Evolutionary conservation across 2,888 invertebrate genomes (phyloP), one percentile per base, ranked within the genome.

Genomic region (Apamea crenata): DNA sequence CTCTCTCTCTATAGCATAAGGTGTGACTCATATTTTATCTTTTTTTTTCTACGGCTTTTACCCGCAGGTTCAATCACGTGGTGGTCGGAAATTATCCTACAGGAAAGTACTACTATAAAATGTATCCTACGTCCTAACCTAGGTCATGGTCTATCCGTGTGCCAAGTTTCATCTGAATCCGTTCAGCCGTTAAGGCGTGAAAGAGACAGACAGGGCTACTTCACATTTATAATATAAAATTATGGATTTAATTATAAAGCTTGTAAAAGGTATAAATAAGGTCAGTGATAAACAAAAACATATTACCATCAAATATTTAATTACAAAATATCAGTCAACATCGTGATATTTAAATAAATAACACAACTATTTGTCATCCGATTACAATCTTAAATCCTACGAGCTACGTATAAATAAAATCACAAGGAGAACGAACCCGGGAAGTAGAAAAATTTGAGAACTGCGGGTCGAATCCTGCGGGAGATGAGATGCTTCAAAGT

Each of bases 251-350:
- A 14, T 10, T 59, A 40, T 40, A 40, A 40, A 7, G 40, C 40
- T 7, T 40, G 6, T 40, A 40, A 40, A 40, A 0, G 40, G 40
- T 40, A 40, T 14, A 61, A 21, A 44, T 36, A 21, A 67, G 71
- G 75, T 61, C 29, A 76, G 40, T 70, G 36, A 80, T 47, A 80
- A 83, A 74, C 36, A 74, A 78, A 72, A 80, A 80, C 63, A 61
- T 76, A 74, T 18, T 81, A 75, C 14, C 65, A 80, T 85, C 61
- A 77, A 82, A 86, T 89, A 87, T 88, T 93, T 91, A 90, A 90
- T 90, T 93, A 92, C 86, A 92, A 66, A 81, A 92, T 91, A 94
- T 93, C 94, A 94, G 94, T 93, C 94, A 90, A 90, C 87, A 89
- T 89, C 87, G 85, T 88, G 89, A 83, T 88, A 87, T 90, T 89